Evolutionary conservation across 2,113 vertebrate species (phyloP).

Genomic region (Tretioscincus oriximinensis): DNA sequence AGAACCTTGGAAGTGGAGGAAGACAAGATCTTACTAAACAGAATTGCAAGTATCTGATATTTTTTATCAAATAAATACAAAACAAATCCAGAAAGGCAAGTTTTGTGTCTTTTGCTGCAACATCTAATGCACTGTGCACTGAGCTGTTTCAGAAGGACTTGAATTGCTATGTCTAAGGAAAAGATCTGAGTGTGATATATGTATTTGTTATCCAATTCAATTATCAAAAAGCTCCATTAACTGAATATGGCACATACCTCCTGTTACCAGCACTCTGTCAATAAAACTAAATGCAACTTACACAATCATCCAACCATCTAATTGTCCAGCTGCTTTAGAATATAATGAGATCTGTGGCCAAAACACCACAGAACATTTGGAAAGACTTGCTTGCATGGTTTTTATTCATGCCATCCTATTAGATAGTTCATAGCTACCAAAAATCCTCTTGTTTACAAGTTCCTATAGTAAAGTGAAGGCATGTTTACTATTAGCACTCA

Average conservation of each 20-base stretch:
- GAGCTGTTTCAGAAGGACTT: neutral
- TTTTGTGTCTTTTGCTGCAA: neutral
- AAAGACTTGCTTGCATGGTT: neutral
- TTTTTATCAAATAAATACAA: neutral
- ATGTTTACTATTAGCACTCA: neutral
- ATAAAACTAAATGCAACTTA: neutral
- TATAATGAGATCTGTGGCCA: neutral
- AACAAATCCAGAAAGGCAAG: neutral
- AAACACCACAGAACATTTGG: neutral
- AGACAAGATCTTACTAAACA: neutral
- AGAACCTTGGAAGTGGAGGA: neutral
- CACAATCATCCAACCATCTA: neutral
- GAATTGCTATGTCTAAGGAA: neutral
- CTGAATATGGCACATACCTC: neutral
- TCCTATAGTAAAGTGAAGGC: neutral
- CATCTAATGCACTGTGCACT: neutral
- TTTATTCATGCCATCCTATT: neutral
- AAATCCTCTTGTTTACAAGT: neutral
- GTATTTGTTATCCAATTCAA: neutral
- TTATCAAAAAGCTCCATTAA: neutral
- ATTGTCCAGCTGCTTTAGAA: neutral
- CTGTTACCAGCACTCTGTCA: too few species aligned
- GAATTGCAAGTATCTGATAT: neutral
- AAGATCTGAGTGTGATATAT: neutral
- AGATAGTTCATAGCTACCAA: neutral